A percentile compares a stretch with the other conserved stretches of the same genome.
Evolutionary conservation across 2,797 vertebrate species (phyloP).

Genomic region (Erpetoichthys calabaricus): DNA sequence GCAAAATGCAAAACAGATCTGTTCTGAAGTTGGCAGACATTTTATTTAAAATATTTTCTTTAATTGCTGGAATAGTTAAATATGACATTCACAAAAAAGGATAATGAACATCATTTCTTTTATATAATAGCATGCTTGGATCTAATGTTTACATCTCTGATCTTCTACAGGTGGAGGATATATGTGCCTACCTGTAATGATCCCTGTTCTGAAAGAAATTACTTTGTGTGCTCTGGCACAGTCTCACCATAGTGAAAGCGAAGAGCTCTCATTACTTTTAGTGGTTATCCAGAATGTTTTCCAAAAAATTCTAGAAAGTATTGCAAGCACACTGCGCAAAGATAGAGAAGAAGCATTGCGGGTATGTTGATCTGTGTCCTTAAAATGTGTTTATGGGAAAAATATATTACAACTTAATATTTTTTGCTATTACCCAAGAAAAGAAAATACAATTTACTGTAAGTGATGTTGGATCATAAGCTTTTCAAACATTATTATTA

Average conservation of each 20-base stretch:
- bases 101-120: no score
- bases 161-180: slow-evolving; percentile 51
- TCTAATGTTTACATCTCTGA: no score
- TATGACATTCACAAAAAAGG: no score
- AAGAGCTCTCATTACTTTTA: slow-evolving; percentile 35
- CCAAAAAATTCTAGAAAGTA: slow-evolving; percentile 70
- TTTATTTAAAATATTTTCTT: no score
- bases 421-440: no score
- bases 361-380: slow-evolving; percentile 35
- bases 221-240: slow-evolving; percentile 36
- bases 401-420: background rate
- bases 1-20: no score
- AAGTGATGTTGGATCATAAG: no score
- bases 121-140: no score
- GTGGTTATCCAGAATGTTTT: slow-evolving; percentile 64
- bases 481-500: no score
- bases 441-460: no score
- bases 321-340: slow-evolving; percentile 52
- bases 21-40: no score
- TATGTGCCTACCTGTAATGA: slow-evolving; percentile 50
- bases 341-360: slow-evolving; percentile 56
- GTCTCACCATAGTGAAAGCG: slow-evolving; percentile 21
- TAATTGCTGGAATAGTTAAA: no score
- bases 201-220: slow-evolving; percentile 66
- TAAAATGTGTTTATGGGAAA: slow-evolving; percentile 3